Evolutionary conservation across 2,888 invertebrate species (phyloP).

Genomic region (Stratiomys singularior): DNA sequence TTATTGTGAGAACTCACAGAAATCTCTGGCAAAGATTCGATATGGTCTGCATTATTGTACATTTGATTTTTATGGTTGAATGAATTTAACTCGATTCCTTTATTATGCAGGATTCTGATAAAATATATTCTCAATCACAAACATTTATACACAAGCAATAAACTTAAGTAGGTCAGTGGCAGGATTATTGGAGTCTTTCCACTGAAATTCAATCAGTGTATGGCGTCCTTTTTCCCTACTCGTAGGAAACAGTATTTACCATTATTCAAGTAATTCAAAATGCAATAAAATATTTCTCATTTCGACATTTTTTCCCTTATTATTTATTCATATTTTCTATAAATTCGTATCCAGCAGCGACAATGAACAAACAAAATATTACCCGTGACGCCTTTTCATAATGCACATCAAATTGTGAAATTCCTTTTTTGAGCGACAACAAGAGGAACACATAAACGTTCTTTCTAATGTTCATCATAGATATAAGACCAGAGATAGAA

Average conservation of each 20-base stretch:
- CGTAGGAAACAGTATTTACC: too few species aligned
- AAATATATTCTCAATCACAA: too few species aligned
- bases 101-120: too few species aligned
- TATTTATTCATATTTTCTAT: background rate
- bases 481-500: background rate
- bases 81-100: too few species aligned
- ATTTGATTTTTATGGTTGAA: too few species aligned
- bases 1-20: background rate
- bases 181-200: too few species aligned
- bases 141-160: too few species aligned
- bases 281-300: background rate
- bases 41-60: background rate
- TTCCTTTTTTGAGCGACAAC: background rate
- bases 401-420: constrained; percentile 15
- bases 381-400: background rate
- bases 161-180: too few species aligned
- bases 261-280: too few species aligned
- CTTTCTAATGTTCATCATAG: background rate
- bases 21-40: too few species aligned
- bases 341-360: constrained; percentile 8
- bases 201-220: too few species aligned
- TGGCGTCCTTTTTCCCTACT: too few species aligned
- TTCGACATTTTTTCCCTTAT: background rate
- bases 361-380: background rate
- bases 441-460: background rate